Base-by-base conservation (phyloP, 2,797 vertebrate species). In the Coracias cyanogaster region DNA sequence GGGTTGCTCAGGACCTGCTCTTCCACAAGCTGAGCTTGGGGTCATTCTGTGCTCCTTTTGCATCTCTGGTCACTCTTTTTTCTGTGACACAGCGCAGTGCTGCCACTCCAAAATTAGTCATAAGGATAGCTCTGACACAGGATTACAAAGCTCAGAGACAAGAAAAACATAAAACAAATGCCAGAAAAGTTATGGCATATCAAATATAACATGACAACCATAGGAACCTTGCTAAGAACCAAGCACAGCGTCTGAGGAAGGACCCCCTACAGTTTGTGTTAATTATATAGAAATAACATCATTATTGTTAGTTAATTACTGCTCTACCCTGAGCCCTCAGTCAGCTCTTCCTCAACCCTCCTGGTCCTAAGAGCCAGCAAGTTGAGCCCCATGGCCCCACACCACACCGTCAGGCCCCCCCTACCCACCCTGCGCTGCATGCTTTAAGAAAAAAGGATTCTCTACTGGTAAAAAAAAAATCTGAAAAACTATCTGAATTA, bases 41-140 rank as follows among this genome's bases (percentile, higher is more conserved):
- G 41, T 28, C 4, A 0, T 10, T 22, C 49, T 26, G 26, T 41
- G 33, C n/a, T 64, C 8, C 0, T 62, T 73, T 48, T 49, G 15
- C 67, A 33, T 24, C 51, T 57, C 37, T 37, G 20, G n/a, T 19
- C 28, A 21, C 49, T 37, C 55, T 22, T 29, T n/a, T 52, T 37
- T 33, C 57, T 46, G 37, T 6, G 15, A 22, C 28, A 14, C 7
- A 8, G 20, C 3, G 0, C 15, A 17, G 8, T 2, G 3, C 21
- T 70, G n/a, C 45, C 45, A 33, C 45, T 28, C 45, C 70, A 39
- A 58, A 77, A 9, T 12, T 1, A 17, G 43, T 15, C 48, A 9
- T 9, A 29, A 35, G 24, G 45, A 26, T 20, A 39, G 9, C 4
- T 37, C 74, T 0, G 0, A 24, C 18, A 9, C 3, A n/a, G 57